These are phyloP conservation scores for Nesogale talazaci DNA, from an alignment of 2,113 vertebrate genomes.

Conservation along the genomic window DNA sequence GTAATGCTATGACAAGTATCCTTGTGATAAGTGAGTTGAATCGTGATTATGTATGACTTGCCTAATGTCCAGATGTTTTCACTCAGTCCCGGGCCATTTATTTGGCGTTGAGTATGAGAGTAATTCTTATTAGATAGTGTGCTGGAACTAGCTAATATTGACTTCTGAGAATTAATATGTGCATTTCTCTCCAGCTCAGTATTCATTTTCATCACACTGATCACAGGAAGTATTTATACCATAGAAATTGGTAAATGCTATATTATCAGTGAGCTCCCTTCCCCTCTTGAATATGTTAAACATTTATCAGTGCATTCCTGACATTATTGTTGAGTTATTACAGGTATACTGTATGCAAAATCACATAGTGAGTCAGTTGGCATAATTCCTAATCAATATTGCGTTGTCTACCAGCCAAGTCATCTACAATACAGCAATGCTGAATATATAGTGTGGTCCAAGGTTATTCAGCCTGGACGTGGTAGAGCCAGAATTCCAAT, in stretches of 20 bases:
- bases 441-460: slow-evolving; percentile 57
- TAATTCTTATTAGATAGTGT: background rate
- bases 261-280: background rate
- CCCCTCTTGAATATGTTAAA: background rate
- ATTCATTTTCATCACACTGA: background rate
- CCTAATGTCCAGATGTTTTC: background rate
- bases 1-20: background rate
- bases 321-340: slow-evolving; percentile 23
- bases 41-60: background rate
- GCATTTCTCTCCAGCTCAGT: background rate
- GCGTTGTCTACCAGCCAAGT: slow-evolving; percentile 70
- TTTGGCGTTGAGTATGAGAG: background rate
- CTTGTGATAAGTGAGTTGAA: background rate
- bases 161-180: background rate
- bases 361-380: slow-evolving; percentile 55
- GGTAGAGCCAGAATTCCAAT: background rate
- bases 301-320: slow-evolving; percentile 13
- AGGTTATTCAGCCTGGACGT: slow-evolving; percentile 28
- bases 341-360: slow-evolving; percentile 39
- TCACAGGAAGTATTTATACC: background rate
- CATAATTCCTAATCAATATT: slow-evolving; percentile 68
- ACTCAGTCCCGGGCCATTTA: background rate
- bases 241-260: background rate
- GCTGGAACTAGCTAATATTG: background rate
- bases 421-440: slow-evolving; percentile 47